Conservation (phyloP, 2,797 vertebrate species). For the Rallus crepitans region DNA sequence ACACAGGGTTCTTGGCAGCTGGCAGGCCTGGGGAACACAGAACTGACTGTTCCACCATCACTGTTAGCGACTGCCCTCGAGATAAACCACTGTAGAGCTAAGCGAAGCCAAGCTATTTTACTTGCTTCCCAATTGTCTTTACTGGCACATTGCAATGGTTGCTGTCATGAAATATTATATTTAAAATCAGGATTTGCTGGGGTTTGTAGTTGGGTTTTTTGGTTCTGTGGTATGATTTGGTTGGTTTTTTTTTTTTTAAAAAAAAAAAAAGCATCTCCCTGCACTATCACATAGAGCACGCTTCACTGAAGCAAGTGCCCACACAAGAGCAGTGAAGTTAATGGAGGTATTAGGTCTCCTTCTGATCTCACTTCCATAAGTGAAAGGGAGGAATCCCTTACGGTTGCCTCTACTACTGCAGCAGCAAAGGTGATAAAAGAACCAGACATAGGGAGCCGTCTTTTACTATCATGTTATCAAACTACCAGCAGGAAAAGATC, state of each 20-base stretch:
- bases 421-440: constrained; percentile 12
- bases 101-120: not conserved
- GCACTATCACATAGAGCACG: not conserved
- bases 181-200: not conserved
- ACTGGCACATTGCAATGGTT: not conserved
- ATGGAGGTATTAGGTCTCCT: not conserved
- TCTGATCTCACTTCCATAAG: not conserved
- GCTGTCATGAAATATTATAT: not conserved
- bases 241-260: too few relatives aligned
- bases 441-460: not conserved
- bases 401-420: not conserved
- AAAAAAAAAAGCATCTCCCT: not conserved
- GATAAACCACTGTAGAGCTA: not conserved
- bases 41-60: not conserved
- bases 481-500: not conserved
- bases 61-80: not conserved
- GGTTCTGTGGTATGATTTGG: too few relatives aligned
- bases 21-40: not conserved
- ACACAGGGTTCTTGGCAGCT: not conserved
- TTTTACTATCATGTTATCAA: not conserved
- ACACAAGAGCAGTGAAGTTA: not conserved
- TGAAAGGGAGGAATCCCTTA: not conserved
- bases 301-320: not conserved
- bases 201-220: too few relatives aligned
- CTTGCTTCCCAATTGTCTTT: not conserved